These are phyloP conservation scores for Engraulis encrasicolus DNA, from an alignment of 2,113 vertebrate genomes.

Conservation along the genomic window DNA sequence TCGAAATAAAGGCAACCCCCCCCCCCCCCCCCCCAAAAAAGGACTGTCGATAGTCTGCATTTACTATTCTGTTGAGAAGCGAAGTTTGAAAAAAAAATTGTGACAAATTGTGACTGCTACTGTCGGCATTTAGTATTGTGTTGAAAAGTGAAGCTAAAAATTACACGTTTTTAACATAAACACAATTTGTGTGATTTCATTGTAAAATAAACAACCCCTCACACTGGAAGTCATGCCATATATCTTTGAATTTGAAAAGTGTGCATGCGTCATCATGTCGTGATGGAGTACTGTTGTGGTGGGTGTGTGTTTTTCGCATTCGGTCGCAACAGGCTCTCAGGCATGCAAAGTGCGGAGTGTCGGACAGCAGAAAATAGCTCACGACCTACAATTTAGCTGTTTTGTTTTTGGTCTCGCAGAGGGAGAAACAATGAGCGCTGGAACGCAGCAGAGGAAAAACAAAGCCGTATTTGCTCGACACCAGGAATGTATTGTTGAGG, in stretches of 20 bases:
- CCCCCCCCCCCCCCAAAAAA: too few relatives aligned
- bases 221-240: background rate
- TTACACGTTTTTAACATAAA: background rate
- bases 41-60: too few relatives aligned
- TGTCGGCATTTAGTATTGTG: background rate
- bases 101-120: too few relatives aligned
- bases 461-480: conserved; percentile 7
- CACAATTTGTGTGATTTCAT: background rate
- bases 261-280: background rate
- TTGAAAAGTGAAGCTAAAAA: background rate
- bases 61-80: too few relatives aligned
- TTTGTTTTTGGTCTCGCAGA: conserved; percentile 39
- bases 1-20: too few relatives aligned
- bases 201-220: background rate
- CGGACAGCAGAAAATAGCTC: conserved; percentile 48
- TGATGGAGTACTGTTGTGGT: background rate
- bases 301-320: conserved; percentile 22
- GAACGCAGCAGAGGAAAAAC: conserved; percentile 28
- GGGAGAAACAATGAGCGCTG: conserved; percentile 41
- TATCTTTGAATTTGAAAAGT: background rate
- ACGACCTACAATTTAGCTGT: conserved; percentile 45
- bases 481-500: conserved; percentile 37
- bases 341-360: conserved; percentile 34
- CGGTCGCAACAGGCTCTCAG: background rate
- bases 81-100: too few relatives aligned